Base-by-base conservation (phyloP, 2,797 vertebrate species). In the Semaprochilodus insignis region DNA sequence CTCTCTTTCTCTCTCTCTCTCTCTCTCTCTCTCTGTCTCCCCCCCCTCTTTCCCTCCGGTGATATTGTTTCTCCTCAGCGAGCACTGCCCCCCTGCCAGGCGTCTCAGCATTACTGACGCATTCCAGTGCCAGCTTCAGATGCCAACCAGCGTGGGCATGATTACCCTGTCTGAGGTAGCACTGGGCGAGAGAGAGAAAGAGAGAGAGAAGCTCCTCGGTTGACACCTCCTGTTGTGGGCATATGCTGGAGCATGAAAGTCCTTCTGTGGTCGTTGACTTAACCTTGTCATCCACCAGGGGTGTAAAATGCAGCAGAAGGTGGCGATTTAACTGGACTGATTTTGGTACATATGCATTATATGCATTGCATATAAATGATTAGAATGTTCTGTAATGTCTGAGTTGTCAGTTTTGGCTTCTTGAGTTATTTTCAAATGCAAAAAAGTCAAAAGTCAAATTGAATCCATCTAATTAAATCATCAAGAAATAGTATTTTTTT, bases 111-210 rank as follows among this genome's bases (percentile, higher is more conserved):
- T 82, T 71, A 86, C 79, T 89, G 89, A 88, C 88, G 82, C 84
- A 80, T 52, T 78, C 78, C 86, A 85, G 90, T 88, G 88, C 83
- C 87, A 81, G 70, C 67, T 59, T 55, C 59, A 51, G 77, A 88
- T 88, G 88, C 87, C 83, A 89, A 87, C 88, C 85, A 85, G 88
- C 83, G 69, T 88, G 87, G 87, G 86, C 86, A 88, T 90, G 89
- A 93, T 93, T 88, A 91, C 80, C 54, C 66, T 85, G 72, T 74
- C 51, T 74, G 52, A 74, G 51, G 72, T 51, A 44, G 70, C 70
- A 10, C 70, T 72, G 52, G 52, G 27, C 23, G 66, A 69, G 66
- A 40, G 31, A 27, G 59, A 25, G 60, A 25, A 3, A 27, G 60
- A 27, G 60, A 10, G 14, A 62, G 72, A 74, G 11, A 57, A 2